Base-by-base conservation (phyloP, 2,797 vertebrate species). In the Rhinella marina region DNA sequence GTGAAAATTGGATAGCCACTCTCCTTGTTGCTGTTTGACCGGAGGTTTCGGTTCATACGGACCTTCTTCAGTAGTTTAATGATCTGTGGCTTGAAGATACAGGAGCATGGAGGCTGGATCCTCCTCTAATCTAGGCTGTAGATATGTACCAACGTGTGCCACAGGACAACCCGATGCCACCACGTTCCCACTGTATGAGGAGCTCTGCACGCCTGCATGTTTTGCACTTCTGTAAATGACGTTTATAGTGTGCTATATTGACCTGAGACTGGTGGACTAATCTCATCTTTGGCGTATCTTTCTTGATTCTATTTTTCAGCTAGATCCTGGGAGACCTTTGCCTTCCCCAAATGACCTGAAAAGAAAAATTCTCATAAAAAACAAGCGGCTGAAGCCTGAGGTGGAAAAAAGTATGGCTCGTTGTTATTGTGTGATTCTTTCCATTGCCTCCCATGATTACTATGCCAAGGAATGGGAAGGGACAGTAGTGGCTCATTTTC, bases 331-430 rank as follows among this genome's bases (percentile, higher is more conserved):
- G 2, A 96, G 96, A 75, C 61, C 96, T 0, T 93, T 99, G 87
- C 98, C 98, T 0, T 99, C 98, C 19, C 97, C 98, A 14, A 98
- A 95, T 77, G 98, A 99, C 32, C 97, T 99, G 79, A 99, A 94
- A 93, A 96, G 96, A 89, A 99, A 99, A 95, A 99, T 99, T 91
- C 97, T 99, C 88, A 99, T 99, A 90, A 99, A 99, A 95, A 99
- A 99, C 93, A 99, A 99, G 91, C 95, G 98, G 1, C 95, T 99
- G 92, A 99, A 99, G 95, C 96, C 98, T 23, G 98, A 99, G 93
- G 98, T 99, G 87, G 98, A 99, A 90, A 97, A 98, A 94, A 99
- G 98, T 99, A 96, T 76, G 98, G 23, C 19, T 13, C 13, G 11
- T 19, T 66, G n/a, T 66, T 57, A 57, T 72, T 72, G 6, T 66